Evolutionary conservation across 2,797 vertebrate species (phyloP), one percentile per base, ranked within the genome.

Genomic region (Gymnothorax javanicus): DNA sequence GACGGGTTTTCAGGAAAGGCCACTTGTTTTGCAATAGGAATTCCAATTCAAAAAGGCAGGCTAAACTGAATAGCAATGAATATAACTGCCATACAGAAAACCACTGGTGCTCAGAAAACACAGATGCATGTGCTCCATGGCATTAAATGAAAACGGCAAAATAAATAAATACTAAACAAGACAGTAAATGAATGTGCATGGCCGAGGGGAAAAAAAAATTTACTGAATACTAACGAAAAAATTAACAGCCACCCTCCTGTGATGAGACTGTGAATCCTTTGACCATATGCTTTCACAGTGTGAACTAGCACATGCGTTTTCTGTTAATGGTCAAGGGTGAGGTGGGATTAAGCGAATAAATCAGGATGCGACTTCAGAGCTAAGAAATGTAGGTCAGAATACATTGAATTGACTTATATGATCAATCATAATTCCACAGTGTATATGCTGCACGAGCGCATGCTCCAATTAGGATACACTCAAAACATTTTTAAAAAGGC

Each of bases 321-420:
- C 85, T 25, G 1, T 82, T 91, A 90, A 91, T 91, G 89, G 86
- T 87, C 33, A 54, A 9, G 64, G 79, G 62, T 58, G 82, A 69
- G n/a, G 20, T 52, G 62, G 67, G 87, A n/a, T 67, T 75, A 60
- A 86, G 54, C 83, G 75, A 43, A 77, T 77, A 86, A 60, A 84
- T 87, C 83, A 67, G 52, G 33, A 71, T 67, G 82, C 69, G 17
- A 59, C 83, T 57, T 77, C 25, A 3, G 75, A 84, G 67, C 60
- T 85, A 56, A 43, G 60, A 84, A 87, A 91, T 81, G 58, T 79
- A 77, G 90, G 90, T 90, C 87, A 89, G 85, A 89, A 86, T 56
- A 23, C 27, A 87, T 88, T 87, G 84, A 62, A 23, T 71, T 88
- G 86, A 52, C 86, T 87, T 84, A 62, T 43, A 58, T 87, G 86